Base-by-base conservation (phyloP, 2,888 invertebrate species). In the Drosophila sordidula region DNA sequence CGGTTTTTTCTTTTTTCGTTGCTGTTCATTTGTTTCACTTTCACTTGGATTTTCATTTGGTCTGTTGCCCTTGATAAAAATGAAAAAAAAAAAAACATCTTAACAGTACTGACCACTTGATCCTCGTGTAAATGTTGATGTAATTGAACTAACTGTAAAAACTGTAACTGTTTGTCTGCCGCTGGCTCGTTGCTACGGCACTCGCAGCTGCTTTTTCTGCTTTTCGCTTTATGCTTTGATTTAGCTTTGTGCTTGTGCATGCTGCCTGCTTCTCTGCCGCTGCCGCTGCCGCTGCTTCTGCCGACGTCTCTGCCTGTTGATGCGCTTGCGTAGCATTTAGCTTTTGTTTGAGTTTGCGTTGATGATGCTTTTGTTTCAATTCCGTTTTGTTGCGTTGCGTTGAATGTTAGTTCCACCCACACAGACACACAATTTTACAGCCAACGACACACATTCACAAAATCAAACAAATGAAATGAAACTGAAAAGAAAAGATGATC, bases 281-380 rank as follows among this genome's bases (percentile, higher is more conserved):
- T 50, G 41, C 57, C n/a, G 57, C 39, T 50, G 57, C 57, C 22
- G 39, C 11, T 12, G 39, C 34, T 12, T 14, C 8, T 41, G 41
- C 54, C 22, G 57, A 39, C 50, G 57, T 50, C 22, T 39, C 11
- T 63, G 56, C 22, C 47, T 64, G 64, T 45, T 26, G 11, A 39
- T 42, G 74, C 51, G 47, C 46, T 67, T 72, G 73, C 29, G 39
- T 76, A 74, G 74, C 61, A 73, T 59, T 76, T 75, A 75, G 75
- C 62, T 69, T 69, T 66, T 44, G 56, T 63, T 76, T 65, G 16
- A 9, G 22, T 59, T 61, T 56, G 36, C 39, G 65, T 63, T 74
- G 63, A 58, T 73, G 67, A 47, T 44, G 52, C 69, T 61, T 32
- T 22, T 22, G 44, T 69, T 73, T 64, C 50, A 42, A 38, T 69